Evolutionary conservation across 1,140 invertebrate genomes (phyloP).

Genomic region (Pseudomyrmex sp.): DNA sequence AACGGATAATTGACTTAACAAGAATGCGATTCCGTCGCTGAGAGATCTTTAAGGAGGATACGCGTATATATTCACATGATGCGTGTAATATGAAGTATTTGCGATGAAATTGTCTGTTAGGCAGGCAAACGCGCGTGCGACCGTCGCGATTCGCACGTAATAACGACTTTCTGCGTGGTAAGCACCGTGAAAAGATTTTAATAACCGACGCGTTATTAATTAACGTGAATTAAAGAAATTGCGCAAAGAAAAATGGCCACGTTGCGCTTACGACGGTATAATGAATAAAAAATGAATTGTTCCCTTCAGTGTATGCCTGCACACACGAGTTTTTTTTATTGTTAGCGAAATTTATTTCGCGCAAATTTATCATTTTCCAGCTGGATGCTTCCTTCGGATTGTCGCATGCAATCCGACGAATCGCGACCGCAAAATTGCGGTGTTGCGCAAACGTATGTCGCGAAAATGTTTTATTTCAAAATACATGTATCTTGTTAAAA

Average conservation of each 20-base stretch:
- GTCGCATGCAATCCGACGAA: constrained; percentile 14
- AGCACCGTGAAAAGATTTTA: constrained; percentile 35
- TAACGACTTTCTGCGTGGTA: constrained; percentile 37
- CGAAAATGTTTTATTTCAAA: not conserved
- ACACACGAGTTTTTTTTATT: constrained; percentile 16
- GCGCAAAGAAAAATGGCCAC: constrained; percentile 21
- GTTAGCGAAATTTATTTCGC: constrained; percentile 1
- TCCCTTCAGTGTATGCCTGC: not conserved
- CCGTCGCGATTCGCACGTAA: constrained; percentile 46
- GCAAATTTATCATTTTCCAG: not conserved
- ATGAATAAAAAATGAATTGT: not conserved
- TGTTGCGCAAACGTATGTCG: no score
- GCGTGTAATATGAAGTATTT: constrained; percentile 11
- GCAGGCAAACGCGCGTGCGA: constrained; percentile 14
- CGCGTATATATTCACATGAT: constrained; percentile 24
- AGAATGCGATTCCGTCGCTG: not conserved
- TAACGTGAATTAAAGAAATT: constrained; percentile 23
- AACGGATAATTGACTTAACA: constrained; percentile 21
- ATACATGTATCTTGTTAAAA: not conserved
- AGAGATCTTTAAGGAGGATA: constrained; percentile 38
- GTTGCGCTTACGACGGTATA: not conserved
- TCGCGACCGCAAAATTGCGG: not conserved
- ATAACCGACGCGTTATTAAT: constrained; percentile 14
- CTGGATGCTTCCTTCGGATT: not conserved
- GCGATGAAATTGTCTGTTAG: constrained; percentile 18